phyloP scores from a whole-genome alignment of 2,797 vertebrate genomes.

The Streptopelia turtur region DNA sequence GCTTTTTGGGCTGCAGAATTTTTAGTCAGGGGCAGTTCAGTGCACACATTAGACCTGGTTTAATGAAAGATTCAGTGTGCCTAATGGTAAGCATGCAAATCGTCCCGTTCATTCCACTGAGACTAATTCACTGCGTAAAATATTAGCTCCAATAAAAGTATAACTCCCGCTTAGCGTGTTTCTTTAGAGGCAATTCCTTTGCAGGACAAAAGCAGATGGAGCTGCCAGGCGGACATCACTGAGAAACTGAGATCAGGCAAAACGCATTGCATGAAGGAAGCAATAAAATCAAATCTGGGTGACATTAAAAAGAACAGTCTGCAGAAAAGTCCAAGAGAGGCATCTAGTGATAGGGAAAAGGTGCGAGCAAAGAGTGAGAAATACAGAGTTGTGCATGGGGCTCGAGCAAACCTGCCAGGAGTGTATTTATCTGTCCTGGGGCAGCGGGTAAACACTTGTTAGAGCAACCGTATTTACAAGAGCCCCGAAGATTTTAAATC shows the following conservation, averaged over 20 bases:
- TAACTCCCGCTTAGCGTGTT: background rate
- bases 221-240: background rate
- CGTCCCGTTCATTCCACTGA: background rate
- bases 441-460: background rate
- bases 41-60: constrained; percentile 24
- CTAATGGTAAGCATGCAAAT: constrained; percentile 27
- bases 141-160: background rate
- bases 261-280: background rate
- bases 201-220: background rate
- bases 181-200: background rate
- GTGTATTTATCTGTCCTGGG: background rate
- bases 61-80: constrained; percentile 9
- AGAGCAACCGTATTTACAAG: background rate
- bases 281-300: background rate
- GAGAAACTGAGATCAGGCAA: background rate
- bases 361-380: background rate
- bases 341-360: background rate
- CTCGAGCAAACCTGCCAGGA: background rate
- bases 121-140: constrained; percentile 27
- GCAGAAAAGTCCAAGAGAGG: background rate
- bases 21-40: constrained; percentile 26
- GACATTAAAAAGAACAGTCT: background rate
- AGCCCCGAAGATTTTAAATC: background rate
- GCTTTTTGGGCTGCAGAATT: background rate
- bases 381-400: background rate